Evolutionary conservation across 2,888 invertebrate species (phyloP), one percentile per base, ranked within the genome.

Genomic region (Drosophila kuntzei): DNA sequence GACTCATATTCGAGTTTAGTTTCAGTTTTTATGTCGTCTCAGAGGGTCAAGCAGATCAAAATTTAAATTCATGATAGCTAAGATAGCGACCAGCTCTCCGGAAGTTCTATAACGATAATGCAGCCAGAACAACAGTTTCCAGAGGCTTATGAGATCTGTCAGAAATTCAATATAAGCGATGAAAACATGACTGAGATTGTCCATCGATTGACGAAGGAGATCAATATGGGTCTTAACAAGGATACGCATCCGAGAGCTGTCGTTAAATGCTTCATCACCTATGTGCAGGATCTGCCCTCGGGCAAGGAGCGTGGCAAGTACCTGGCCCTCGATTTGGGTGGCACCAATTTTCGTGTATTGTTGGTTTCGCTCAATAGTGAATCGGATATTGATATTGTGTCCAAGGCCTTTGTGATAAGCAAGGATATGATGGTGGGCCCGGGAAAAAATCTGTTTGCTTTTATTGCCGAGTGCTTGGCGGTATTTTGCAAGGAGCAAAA

Each of bases 321-420:
- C 92, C 93, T 99, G 90, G 99, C 99, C 0, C 93, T 99, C 82
- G 99, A 99, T 93, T 94, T 99, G 90, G 99, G 99, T 46, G 99
- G 99, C 34, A 98, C 98, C 20, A 98, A 99, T 92, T 99, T 99
- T 93, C 95, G 99, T 76, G 98, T 99, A 1, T 93, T 99, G 61
- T 94, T 98, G 61, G 96, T 99, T 89, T 95, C 96, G 76, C 93
- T 98, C 84, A 77, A 78, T 1, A 95, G 95, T 53, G 95, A 94
- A 43, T 95, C 94, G 55, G 95, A 95, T 76, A 96, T 97, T 87
- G 95, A 97, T 81, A 98, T 98, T 96, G 95, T 96, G 90, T 97
- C 97, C 68, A 98, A 98, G 93, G 98, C 98, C 89, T 99, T 96
- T 93, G 96, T 97, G 32, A 96, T 99, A 86, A 97, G 98, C 25